Evolutionary conservation across 2,888 invertebrate genomes (phyloP).

Genomic region (Cantharis nigra): DNA sequence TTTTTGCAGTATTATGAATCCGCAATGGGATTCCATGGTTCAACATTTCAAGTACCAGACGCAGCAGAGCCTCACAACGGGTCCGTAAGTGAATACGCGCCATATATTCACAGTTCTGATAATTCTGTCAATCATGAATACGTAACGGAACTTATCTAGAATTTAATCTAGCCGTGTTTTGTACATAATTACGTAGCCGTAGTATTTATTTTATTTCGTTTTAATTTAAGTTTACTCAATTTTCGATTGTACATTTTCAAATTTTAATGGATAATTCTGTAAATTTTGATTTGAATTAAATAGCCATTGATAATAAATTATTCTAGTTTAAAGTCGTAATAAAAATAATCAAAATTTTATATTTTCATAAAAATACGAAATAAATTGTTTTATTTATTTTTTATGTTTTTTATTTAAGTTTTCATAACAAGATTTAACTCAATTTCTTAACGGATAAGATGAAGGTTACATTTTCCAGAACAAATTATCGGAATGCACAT

Average conservation of each 20-base stretch:
- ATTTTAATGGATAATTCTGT: not conserved
- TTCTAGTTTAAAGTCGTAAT: not conserved
- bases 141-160: not conserved
- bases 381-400: not conserved
- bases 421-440: not conserved
- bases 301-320: not conserved
- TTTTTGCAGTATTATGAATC: conserved; percentile 67
- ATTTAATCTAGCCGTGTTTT: not conserved
- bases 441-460: not conserved
- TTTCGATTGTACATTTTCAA: not conserved
- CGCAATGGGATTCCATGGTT: conserved; percentile 69
- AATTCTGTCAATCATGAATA: not conserved
- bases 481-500: not conserved
- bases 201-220: not conserved
- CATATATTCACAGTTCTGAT: not conserved
- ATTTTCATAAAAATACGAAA: not conserved
- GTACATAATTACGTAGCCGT: not conserved
- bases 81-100: conserved; percentile 55
- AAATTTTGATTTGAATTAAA: not conserved
- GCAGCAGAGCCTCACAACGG: conserved; percentile 47
- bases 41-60: conserved; percentile 74
- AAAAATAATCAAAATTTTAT: not conserved
- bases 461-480: not conserved
- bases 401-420: not conserved
- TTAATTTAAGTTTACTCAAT: not conserved